These are phyloP conservation scores for Platypus cylindrus DNA, from an alignment of 2,888 invertebrate species.

Conservation along the genomic window DNA sequence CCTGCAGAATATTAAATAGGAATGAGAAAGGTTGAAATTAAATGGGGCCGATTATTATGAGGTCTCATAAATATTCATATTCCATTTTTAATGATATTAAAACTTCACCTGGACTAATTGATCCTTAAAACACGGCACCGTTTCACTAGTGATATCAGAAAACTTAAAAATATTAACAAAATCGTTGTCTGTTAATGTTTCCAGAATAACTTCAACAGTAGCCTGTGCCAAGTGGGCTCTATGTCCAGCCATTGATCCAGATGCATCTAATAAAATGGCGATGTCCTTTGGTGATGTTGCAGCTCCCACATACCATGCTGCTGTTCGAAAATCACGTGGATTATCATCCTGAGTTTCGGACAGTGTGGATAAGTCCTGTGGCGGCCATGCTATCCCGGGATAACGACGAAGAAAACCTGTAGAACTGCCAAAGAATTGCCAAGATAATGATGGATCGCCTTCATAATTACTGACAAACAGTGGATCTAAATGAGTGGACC, in stretches of 20 bases:
- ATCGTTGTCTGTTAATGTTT: slow-evolving; percentile 93
- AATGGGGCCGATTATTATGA: too few species aligned
- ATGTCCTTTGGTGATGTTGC: slow-evolving; percentile 96
- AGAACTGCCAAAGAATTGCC: slow-evolving; percentile 98
- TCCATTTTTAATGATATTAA: too few species aligned
- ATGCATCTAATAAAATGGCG: slow-evolving; percentile 84
- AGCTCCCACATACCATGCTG: slow-evolving; percentile 94
- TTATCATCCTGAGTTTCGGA: slow-evolving; percentile 65
- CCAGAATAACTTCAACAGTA: slow-evolving; percentile 79
- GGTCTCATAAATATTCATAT: too few species aligned
- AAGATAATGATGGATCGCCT: slow-evolving; percentile 82
- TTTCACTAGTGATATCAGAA: slow-evolving; percentile 68
- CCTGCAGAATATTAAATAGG: slow-evolving; percentile 37
- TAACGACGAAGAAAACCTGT: slow-evolving; percentile 88
- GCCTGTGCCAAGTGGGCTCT: slow-evolving; percentile 75
- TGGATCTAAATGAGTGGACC: slow-evolving; percentile 87
- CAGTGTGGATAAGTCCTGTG: slow-evolving; percentile 46
- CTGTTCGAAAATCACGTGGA: slow-evolving; percentile 87
- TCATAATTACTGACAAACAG: slow-evolving; percentile 83
- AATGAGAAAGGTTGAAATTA: not conserved
- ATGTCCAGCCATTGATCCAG: slow-evolving; percentile 78
- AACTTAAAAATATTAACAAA: slow-evolving; percentile 92
- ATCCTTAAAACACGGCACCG: slow-evolving; percentile 83
- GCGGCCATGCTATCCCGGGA: slow-evolving; percentile 85
- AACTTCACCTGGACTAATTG: slow-evolving; percentile 78